These are phyloP conservation scores for Heliconius hewitsoni DNA, from an alignment of 1,140 invertebrate species.

Conservation along the genomic window DNA sequence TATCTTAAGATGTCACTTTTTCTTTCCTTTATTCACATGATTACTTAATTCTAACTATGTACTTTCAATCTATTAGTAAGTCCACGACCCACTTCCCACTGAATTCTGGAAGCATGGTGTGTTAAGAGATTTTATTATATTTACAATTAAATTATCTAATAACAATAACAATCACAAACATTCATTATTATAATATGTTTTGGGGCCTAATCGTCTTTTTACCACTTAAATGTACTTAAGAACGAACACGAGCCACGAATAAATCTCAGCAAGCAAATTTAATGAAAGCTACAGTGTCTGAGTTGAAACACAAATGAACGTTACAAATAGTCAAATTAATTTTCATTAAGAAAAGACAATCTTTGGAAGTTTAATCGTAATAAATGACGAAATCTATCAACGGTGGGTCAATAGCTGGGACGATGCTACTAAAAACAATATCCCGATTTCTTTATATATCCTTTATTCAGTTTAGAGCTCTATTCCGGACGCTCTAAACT, in stretches of 20 bases:
- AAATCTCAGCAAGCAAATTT: neutral
- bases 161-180: neutral
- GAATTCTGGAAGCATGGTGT: too few relatives aligned
- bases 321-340: neutral
- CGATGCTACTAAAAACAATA: neutral
- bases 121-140: neutral
- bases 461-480: conserved; percentile 38
- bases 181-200: neutral
- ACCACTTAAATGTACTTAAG: neutral
- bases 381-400: neutral
- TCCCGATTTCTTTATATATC: neutral
- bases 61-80: neutral
- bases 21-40: too few relatives aligned
- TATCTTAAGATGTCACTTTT: too few relatives aligned
- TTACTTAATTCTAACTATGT: neutral
- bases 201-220: neutral
- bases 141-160: neutral
- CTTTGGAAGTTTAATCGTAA: neutral
- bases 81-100: too few relatives aligned
- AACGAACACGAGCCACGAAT: neutral
- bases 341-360: neutral
- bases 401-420: neutral
- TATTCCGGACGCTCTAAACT: conserved; percentile 35
- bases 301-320: too few relatives aligned
- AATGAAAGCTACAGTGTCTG: neutral